A percentile compares a stretch with the other conserved stretches of the same genome.
Conservation (phyloP, 2,888 invertebrate species). For the Plusia festucae region DNA sequence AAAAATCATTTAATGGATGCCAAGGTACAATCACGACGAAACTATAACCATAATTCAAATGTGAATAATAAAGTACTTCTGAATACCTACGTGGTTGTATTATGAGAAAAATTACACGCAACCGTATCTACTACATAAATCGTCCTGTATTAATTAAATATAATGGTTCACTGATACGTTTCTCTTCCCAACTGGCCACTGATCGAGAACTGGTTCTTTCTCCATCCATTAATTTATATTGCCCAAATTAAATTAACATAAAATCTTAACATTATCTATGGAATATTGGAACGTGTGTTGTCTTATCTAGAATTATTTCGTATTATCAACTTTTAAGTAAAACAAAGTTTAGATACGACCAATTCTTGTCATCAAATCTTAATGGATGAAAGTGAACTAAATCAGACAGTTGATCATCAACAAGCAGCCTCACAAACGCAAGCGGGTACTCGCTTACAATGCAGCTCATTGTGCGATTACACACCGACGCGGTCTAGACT, state of each 20-base stretch:
- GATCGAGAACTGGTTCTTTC: constrained; percentile 77
- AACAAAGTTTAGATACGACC: constrained; percentile 51
- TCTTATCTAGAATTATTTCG: constrained; percentile 59
- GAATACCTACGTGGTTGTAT: constrained; percentile 69
- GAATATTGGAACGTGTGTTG: constrained; percentile 69
- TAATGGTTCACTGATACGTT: constrained; percentile 80
- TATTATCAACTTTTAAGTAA: constrained; percentile 55
- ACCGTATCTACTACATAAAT: constrained; percentile 77
- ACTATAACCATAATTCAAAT: constrained; percentile 76
- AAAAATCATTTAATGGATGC: constrained; percentile 46
- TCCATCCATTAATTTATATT: constrained; percentile 81
- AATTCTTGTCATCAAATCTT: constrained; percentile 34
- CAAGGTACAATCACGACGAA: constrained; percentile 55
- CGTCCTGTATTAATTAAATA: constrained; percentile 83
- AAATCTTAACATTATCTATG: constrained; percentile 74
- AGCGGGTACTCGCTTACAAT: constrained; percentile 72
- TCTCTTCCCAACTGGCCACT: constrained; percentile 73
- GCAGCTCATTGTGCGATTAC: constrained; percentile 73
- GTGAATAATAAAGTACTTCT: constrained; percentile 69
- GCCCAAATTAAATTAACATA: constrained; percentile 83
- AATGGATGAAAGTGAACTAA: constrained; percentile 43
- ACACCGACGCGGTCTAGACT: constrained; percentile 79
- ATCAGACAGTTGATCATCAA: constrained; percentile 54
- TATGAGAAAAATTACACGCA: constrained; percentile 78
- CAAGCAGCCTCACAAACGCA: constrained; percentile 67